Evolutionary conservation across 2,797 vertebrate genomes (phyloP).

Genomic region (Vultur gryphus): DNA sequence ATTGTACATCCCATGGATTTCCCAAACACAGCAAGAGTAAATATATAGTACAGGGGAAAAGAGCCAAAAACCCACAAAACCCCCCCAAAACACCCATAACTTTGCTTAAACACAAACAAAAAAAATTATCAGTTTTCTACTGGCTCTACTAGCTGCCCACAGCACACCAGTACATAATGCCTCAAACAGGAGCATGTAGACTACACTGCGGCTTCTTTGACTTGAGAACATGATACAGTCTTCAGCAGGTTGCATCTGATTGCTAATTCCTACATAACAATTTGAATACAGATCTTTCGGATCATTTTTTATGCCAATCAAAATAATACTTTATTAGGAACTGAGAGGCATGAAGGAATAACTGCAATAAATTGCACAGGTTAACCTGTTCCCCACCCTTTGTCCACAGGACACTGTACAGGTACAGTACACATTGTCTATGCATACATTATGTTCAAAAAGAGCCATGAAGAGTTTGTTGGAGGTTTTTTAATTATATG

Average conservation of each 20-base stretch:
- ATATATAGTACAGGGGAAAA: accelerated
- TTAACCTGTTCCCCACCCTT: background rate
- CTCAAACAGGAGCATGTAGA: accelerated
- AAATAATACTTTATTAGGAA: background rate
- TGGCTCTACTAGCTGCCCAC: background rate
- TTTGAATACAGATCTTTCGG: background rate
- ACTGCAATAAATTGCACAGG: background rate
- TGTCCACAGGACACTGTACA: accelerated
- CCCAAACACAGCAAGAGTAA: background rate
- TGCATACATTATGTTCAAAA: accelerated
- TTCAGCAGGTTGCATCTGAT: background rate
- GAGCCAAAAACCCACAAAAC: background rate
- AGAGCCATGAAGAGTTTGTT: accelerated
- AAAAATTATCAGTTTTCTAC: background rate
- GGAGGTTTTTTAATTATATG: no score
- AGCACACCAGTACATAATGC: background rate
- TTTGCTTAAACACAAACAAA: background rate
- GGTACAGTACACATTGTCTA: no score
- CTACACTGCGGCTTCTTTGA: accelerated
- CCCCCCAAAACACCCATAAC: accelerated
- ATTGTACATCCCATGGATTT: no score
- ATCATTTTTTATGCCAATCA: no score
- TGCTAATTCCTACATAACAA: no score
- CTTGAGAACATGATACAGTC: accelerated
- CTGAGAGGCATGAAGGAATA: accelerated